These are phyloP conservation scores for Pao palembangensis DNA, from an alignment of 2,113 vertebrate species.

Conservation along the genomic window DNA sequence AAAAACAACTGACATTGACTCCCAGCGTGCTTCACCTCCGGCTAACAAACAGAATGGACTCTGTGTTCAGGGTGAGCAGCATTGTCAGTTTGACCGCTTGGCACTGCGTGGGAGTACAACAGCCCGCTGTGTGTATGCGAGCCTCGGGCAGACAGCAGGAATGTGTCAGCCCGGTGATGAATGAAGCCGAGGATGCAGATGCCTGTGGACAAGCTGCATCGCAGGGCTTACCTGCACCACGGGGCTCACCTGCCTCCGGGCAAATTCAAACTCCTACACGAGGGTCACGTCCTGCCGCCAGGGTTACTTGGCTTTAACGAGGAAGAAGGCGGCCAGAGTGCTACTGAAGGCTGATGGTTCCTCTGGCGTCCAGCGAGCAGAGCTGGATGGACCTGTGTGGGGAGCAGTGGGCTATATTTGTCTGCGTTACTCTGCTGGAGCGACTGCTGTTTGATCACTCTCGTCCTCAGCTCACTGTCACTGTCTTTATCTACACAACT, in stretches of 20 bases:
- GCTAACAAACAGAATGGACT: constrained; percentile 25
- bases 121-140: constrained; percentile 39
- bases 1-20: constrained; percentile 26
- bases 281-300: constrained; percentile 6
- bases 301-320: constrained; percentile 21
- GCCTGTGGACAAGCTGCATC: constrained; percentile 54
- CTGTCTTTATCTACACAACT: constrained; percentile 5
- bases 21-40: constrained; percentile 22
- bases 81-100: constrained; percentile 35
- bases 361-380: constrained; percentile 7
- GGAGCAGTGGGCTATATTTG: constrained; percentile 16
- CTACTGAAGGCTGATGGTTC: constrained; percentile 24
- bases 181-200: constrained; percentile 51
- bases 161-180: constrained; percentile 67
- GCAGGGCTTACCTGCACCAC: constrained; percentile 56
- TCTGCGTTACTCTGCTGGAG: constrained; percentile 8
- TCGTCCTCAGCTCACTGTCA: constrained; percentile 3
- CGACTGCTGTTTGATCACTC: background rate
- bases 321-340: constrained; percentile 13
- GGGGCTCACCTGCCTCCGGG: constrained; percentile 61
- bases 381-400: constrained; percentile 12
- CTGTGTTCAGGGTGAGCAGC: constrained; percentile 22
- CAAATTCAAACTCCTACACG: constrained; percentile 5
- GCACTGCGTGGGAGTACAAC: constrained; percentile 50
- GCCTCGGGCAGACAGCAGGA: constrained; percentile 58